Evolutionary conservation across 2,113 vertebrate genomes (phyloP).

Genomic region (Promerops cafer): DNA sequence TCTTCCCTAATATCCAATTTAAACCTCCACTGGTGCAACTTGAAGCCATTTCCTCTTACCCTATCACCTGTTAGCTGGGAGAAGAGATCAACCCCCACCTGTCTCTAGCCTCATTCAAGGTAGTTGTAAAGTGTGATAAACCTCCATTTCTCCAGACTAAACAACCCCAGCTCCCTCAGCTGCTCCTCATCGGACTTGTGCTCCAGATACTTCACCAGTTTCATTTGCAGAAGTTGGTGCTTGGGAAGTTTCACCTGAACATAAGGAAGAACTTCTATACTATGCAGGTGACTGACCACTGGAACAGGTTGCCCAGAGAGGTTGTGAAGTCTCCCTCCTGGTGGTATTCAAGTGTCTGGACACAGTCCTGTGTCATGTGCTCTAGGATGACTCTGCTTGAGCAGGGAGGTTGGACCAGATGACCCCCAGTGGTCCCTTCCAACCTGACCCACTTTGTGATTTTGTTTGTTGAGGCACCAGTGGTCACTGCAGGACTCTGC

Average conservation of each 20-base stretch:
- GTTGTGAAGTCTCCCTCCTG: not conserved
- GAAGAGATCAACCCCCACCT: not conserved
- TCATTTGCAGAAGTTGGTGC: not conserved
- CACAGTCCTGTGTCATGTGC: not conserved
- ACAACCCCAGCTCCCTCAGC: not conserved
- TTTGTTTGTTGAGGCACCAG: not conserved
- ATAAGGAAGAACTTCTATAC: not conserved
- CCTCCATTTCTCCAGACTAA: not conserved
- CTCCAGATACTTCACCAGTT: not conserved
- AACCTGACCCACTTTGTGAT: not conserved
- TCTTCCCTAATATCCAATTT: not conserved
- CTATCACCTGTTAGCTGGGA: not conserved
- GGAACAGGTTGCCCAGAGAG: not conserved
- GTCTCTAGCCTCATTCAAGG: not conserved
- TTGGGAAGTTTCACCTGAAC: not conserved
- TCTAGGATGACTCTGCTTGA: not conserved
- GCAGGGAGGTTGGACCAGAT: not conserved
- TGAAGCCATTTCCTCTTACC: not conserved
- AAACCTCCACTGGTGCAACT: not conserved
- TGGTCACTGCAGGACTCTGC: not conserved
- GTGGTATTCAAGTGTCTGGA: not conserved
- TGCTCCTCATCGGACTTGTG: not conserved
- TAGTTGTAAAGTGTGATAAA: not conserved
- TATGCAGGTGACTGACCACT: fast-evolving
- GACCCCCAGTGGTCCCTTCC: not conserved